These are phyloP conservation scores for Latrodectus geometricus DNA, from an alignment of 1,140 invertebrate species.

Conservation along the genomic window DNA sequence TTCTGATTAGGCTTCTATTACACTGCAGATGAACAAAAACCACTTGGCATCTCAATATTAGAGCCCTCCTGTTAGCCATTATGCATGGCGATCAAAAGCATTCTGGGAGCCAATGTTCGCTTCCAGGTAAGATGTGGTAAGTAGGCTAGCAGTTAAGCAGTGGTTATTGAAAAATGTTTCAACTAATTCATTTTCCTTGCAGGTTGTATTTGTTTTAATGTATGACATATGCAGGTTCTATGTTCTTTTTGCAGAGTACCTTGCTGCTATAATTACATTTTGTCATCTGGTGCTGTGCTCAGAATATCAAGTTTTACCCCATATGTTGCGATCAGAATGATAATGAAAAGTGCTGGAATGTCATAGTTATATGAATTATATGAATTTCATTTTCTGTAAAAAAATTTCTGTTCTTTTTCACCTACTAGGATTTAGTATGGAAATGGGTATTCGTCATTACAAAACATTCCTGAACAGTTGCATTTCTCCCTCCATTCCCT, in stretches of 20 bases:
- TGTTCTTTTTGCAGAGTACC: constrained; percentile 56
- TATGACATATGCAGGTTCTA: constrained; percentile 50
- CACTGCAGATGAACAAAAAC: constrained; percentile 52
- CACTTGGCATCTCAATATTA: constrained; percentile 50
- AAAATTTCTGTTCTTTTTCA: constrained; percentile 23
- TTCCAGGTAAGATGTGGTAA: constrained; percentile 51
- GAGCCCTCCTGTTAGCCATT: constrained; percentile 34
- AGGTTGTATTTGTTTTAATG: constrained; percentile 19
- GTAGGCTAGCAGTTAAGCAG: constrained; percentile 43
- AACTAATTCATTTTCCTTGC: constrained; percentile 6
- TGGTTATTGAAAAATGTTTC: neutral
- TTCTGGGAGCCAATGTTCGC: constrained; percentile 50
- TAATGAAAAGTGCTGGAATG: constrained; percentile 40
- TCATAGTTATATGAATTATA: constrained; percentile 15
- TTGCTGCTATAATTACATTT: constrained; percentile 45
- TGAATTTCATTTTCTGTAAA: neutral
- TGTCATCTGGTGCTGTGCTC: constrained; percentile 53
- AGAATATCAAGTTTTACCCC: constrained; percentile 56
- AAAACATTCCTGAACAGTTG: constrained; percentile 38
- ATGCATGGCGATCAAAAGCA: constrained; percentile 45
- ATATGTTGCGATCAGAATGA: constrained; percentile 53
- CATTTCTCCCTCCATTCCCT: neutral
- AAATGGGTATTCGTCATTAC: constrained; percentile 8
- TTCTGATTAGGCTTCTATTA: constrained; percentile 57
- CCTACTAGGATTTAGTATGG: constrained; percentile 30